phyloP scores from a whole-genome alignment of 2,888 invertebrate species.

The Cephus runcator region DNA sequence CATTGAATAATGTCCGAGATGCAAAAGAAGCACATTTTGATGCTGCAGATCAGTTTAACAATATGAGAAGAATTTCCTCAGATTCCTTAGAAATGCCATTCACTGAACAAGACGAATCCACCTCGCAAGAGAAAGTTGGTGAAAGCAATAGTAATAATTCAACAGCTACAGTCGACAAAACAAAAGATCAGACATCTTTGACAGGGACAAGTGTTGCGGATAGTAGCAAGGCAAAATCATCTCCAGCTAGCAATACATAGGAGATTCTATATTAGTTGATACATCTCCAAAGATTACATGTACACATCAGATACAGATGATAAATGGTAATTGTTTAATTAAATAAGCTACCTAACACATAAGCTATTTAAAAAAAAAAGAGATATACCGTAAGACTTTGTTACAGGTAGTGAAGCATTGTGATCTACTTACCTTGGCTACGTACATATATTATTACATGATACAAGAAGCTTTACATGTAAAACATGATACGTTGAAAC shows the following conservation, averaged over 20 bases:
- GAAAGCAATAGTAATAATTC: constrained; percentile 35
- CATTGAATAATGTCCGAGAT: constrained; percentile 58
- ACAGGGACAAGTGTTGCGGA: constrained; percentile 37
- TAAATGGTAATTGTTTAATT: neutral
- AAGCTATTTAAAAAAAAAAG: neutral
- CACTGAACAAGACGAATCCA: constrained; percentile 6
- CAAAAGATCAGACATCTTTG: constrained; percentile 31
- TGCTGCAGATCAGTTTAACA: constrained; percentile 43
- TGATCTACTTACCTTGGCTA: constrained; percentile 33
- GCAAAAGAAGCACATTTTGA: constrained; percentile 42
- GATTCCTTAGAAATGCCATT: constrained; percentile 59
- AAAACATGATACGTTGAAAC: constrained; percentile 36
- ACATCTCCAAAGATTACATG: neutral
- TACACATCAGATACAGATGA: neutral
- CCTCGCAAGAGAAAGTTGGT: neutral
- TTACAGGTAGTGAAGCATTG: constrained; percentile 47
- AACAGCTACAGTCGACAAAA: constrained; percentile 29
- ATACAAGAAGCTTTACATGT: constrained; percentile 48
- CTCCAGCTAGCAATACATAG: constrained; percentile 48
- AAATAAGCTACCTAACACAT: neutral
- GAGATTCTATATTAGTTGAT: constrained; percentile 19
- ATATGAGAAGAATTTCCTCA: constrained; percentile 57
- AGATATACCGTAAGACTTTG: constrained; percentile 1
- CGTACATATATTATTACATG: constrained; percentile 38
- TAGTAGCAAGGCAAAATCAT: constrained; percentile 42